phyloP scores from a whole-genome alignment of 2,113 vertebrate genomes.

The Archilochus colubris region DNA sequence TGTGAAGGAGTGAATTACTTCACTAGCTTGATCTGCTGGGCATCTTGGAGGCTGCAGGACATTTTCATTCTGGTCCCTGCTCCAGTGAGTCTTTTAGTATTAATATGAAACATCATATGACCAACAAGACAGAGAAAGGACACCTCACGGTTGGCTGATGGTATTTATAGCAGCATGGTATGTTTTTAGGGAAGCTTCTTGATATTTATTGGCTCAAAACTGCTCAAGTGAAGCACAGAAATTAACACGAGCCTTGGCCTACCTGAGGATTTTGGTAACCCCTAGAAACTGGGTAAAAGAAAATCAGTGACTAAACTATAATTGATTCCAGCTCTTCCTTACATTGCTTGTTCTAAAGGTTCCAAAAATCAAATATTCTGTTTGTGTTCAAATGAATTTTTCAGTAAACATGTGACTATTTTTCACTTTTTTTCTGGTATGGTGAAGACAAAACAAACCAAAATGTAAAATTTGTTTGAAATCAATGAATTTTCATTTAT shows the following conservation, averaged over 20 bases:
- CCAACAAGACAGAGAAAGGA: neutral
- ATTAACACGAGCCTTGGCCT: neutral
- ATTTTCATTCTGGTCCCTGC: neutral
- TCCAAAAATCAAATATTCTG: neutral
- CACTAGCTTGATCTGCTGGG: neutral
- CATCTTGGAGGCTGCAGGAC: neutral
- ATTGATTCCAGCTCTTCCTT: neutral
- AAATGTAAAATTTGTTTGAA: neutral
- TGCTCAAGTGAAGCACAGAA: neutral
- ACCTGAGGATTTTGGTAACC: neutral
- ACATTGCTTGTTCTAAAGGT: neutral
- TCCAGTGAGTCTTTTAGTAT: neutral
- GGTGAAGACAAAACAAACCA: neutral
- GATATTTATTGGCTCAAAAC: neutral
- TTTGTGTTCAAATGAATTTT: neutral
- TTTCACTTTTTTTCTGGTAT: neutral
- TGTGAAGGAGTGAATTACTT: conserved; percentile 25
- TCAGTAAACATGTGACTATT: neutral
- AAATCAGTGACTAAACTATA: neutral
- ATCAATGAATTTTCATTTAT: neutral
- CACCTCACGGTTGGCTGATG: neutral
- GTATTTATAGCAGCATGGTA: neutral
- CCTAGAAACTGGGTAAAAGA: neutral
- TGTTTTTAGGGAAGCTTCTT: neutral
- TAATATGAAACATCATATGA: neutral